Percentiles rank a stretch among this genome's conserved stretches.
Evolutionary conservation across 2,888 invertebrate species (phyloP).

Genomic region (Endomychus coccineus): DNA sequence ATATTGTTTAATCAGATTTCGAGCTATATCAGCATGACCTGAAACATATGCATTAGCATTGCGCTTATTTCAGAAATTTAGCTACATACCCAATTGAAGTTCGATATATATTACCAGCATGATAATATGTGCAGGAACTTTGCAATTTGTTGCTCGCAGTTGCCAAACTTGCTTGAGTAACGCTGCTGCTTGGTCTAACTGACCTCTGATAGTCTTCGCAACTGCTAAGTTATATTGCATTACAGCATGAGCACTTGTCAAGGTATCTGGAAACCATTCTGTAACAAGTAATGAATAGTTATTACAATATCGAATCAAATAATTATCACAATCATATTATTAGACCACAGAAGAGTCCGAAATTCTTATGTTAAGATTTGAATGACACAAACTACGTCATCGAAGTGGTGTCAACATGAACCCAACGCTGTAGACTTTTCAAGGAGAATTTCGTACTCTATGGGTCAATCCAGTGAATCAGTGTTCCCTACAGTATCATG

Average conservation of each 20-base stretch:
- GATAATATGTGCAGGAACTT: conserved; percentile 56
- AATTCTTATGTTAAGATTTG: too few relatives aligned
- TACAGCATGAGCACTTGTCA: conserved; percentile 60
- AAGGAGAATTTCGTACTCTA: too few relatives aligned
- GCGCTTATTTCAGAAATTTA: conserved; percentile 1
- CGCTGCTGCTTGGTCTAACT: conserved; percentile 54
- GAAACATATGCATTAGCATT: conserved; percentile 9
- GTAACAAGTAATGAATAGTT: conserved; percentile 17
- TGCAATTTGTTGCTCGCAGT: conserved; percentile 43
- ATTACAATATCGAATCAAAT: neutral
- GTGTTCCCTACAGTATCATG: too few relatives aligned
- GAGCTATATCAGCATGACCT: conserved; percentile 53
- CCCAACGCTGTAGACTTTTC: too few relatives aligned
- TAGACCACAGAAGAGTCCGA: too few relatives aligned
- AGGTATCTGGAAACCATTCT: conserved; percentile 58
- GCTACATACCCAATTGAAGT: conserved; percentile 51
- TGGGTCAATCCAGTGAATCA: too few relatives aligned
- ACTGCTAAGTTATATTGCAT: conserved; percentile 74
- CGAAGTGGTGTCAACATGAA: too few relatives aligned
- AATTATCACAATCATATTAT: neutral
- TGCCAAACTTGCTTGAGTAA: conserved; percentile 48
- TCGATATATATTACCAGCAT: conserved; percentile 60
- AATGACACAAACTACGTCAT: too few relatives aligned
- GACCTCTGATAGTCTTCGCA: conserved; percentile 65
- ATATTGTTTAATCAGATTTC: conserved; percentile 56